Percentiles rank a stretch among this genome's conserved stretches.
Evolutionary conservation across 2,113 vertebrate species (phyloP).

Genomic region (Dunckerocampus dactyliophorus): DNA sequence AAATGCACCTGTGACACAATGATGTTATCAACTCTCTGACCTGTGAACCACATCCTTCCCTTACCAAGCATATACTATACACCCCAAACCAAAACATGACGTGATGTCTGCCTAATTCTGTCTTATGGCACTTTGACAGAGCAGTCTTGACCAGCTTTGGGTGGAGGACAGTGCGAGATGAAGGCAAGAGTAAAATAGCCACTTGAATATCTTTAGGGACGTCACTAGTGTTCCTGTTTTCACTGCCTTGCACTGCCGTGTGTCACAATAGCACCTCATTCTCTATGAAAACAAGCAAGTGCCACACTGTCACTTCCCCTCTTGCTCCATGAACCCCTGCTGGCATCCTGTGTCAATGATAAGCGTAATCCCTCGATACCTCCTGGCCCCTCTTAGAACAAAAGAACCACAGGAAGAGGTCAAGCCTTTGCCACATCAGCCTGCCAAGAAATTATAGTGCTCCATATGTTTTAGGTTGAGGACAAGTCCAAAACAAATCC

Average conservation of each 20-base stretch:
- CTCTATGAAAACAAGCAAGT: constrained; percentile 61
- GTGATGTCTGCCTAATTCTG: constrained; percentile 5
- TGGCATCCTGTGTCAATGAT: constrained; percentile 70
- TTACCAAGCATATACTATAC: constrained; percentile 23
- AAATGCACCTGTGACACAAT: constrained; percentile 65
- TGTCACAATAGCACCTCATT: constrained; percentile 60
- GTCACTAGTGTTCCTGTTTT: constrained; percentile 57
- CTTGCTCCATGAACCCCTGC: constrained; percentile 56
- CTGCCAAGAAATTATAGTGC: constrained; percentile 55
- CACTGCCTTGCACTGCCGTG: constrained; percentile 35
- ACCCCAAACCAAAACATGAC: constrained; percentile 33
- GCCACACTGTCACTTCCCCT: constrained; percentile 66
- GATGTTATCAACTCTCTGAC: constrained; percentile 42
- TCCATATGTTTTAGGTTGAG: constrained; percentile 63
- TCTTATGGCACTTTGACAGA: not conserved
- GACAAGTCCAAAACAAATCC: constrained; percentile 60
- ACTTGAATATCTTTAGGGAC: constrained; percentile 30
- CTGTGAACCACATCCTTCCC: constrained; percentile 61
- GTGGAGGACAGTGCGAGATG: not conserved
- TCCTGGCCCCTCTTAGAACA: constrained; percentile 51
- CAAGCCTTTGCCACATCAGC: constrained; percentile 44
- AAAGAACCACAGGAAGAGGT: constrained; percentile 65
- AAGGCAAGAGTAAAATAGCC: constrained; percentile 3
- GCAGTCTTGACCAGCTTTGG: not conserved
- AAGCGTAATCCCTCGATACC: constrained; percentile 63